Base-by-base conservation (phyloP, 2,888 invertebrate genomes). In the Augochlorella aurata region DNA sequence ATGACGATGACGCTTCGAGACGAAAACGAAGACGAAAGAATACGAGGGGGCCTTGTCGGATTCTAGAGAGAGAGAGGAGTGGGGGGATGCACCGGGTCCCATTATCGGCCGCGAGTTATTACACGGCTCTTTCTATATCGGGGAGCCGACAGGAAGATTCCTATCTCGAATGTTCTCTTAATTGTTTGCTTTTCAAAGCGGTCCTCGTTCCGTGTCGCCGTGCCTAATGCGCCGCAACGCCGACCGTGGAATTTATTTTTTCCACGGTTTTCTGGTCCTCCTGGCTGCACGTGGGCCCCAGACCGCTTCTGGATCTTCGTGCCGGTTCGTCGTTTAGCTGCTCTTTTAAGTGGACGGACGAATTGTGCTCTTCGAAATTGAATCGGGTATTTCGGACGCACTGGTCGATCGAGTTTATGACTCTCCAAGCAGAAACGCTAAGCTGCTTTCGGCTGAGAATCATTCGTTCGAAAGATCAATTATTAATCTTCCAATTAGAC, bases 121-220 rank as follows among this genome's bases (percentile, higher is more conserved):
- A 83, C 72, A 83, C 45, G 61, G 10, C 5, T 70, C 38, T 75
- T 45, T 67, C 67, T 49, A 24, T 69, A 29, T 45, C 49, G n/a
- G 16, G n/a, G 16, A 29, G 61, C 65, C 49, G 50, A 52, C 54
- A 47, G 47, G 52, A 45, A 75, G 80, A 75, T 75, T 68, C 61
- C 24, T 69, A 72, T 82, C 82, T 47, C 4, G 7, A 38, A 2
- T 38, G 38, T 38, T 38, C 38, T 38, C 38, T 2, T 83, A 77
- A 83, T 77, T 81, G 77, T 83, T 83, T 82, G 74, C 70, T 77
- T 68, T 74, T 52, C 54, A 18, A 61, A 50, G 52, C 63, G 78
- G 67, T 61, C 45, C 54, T n/a, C 29, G 58, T 67, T 79, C 68
- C 29, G 72, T 29, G 73, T 73, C 16, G 24, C 21, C 16, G 24